These are phyloP conservation scores for Marmota monax DNA, from an alignment of 2,113 vertebrate genomes.

Conservation along the genomic window DNA sequence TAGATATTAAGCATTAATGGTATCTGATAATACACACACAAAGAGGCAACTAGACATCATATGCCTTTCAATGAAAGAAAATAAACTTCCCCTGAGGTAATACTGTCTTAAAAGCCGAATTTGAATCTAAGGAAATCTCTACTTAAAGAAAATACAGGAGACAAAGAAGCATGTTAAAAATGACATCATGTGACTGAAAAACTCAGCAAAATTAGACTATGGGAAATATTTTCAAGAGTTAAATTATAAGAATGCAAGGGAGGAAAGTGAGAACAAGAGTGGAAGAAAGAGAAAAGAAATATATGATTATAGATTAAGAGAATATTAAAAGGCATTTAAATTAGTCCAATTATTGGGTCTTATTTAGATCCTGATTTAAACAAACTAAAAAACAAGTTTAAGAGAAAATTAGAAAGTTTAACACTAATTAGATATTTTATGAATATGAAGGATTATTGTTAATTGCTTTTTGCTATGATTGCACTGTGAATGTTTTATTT, in stretches of 20 bases:
- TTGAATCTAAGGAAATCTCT: neutral
- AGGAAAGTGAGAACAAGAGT: neutral
- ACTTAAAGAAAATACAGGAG: neutral
- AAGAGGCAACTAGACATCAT: neutral
- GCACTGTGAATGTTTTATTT: neutral
- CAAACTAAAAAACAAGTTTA: neutral
- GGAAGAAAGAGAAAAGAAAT: neutral
- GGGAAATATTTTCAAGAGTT: neutral
- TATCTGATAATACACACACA: neutral
- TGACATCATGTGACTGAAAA: neutral
- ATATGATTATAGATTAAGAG: neutral
- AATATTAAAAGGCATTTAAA: neutral
- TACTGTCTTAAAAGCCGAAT: neutral
- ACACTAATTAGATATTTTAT: neutral
- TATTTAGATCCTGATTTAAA: neutral
- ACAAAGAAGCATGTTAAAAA: neutral
- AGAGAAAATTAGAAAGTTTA: neutral
- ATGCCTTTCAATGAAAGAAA: neutral
- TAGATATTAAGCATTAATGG: neutral
- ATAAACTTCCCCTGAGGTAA: neutral
- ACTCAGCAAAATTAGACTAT: neutral
- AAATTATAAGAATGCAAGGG: neutral
- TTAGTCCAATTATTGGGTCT: neutral
- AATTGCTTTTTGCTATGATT: neutral
- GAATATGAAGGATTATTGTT: neutral